Conservation (phyloP, 2,888 invertebrate species). For the Acronicta psi region DNA sequence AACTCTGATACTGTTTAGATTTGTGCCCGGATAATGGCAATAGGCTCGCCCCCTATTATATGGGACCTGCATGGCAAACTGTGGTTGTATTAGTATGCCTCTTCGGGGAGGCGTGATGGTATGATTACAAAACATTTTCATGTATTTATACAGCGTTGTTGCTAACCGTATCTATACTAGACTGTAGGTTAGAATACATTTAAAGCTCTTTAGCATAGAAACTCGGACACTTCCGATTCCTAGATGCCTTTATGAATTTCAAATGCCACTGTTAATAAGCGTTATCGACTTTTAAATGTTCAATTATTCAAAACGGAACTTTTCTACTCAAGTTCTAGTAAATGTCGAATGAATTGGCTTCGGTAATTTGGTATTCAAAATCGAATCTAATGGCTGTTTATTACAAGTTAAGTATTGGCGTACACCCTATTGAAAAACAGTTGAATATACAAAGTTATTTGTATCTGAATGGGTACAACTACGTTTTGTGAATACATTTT, state of each 20-base stretch:
- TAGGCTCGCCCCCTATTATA: too few relatives aligned
- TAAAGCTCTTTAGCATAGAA: slow-evolving; percentile 35
- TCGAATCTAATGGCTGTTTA: slow-evolving; percentile 21
- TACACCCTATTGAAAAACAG: neutral
- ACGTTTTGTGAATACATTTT: neutral
- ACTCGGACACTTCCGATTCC: slow-evolving; percentile 39
- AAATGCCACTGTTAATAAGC: slow-evolving; percentile 36
- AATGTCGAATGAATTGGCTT: slow-evolving; percentile 17
- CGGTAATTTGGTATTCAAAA: slow-evolving; percentile 27
- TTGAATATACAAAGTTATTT: too few relatives aligned
- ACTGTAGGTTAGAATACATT: slow-evolving; percentile 8
- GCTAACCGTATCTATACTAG: slow-evolving; percentile 2
- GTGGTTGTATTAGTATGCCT: too few relatives aligned
- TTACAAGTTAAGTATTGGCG: slow-evolving; percentile 10
- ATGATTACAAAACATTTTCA: too few relatives aligned
- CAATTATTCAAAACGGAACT: slow-evolving; percentile 38
- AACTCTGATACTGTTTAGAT: too few relatives aligned
- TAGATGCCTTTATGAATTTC: slow-evolving; percentile 44
- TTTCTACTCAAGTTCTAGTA: slow-evolving; percentile 27
- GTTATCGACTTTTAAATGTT: slow-evolving; percentile 34
- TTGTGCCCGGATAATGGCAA: too few relatives aligned
- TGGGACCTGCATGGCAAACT: too few relatives aligned
- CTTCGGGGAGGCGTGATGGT: too few relatives aligned
- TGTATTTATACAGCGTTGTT: too few relatives aligned
- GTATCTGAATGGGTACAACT: neutral